These are phyloP conservation scores for Leucoptera coffeella DNA, from an alignment of 2,888 invertebrate genomes.

Conservation along the genomic window DNA sequence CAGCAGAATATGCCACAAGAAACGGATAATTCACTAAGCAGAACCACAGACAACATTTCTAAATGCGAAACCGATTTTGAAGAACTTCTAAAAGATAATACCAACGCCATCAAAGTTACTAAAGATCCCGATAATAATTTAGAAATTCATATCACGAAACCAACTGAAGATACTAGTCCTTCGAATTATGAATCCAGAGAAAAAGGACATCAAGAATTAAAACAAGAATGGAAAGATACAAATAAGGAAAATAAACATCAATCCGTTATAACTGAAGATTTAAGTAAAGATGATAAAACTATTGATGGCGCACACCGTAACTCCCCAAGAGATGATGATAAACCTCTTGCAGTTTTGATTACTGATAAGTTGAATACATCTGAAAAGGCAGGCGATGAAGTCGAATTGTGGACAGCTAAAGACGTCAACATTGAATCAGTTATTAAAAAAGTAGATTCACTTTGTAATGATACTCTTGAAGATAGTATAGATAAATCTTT, in stretches of 20 bases:
- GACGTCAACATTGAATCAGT: slow-evolving; percentile 77
- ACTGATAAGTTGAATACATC: slow-evolving; percentile 13
- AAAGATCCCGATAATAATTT: slow-evolving; percentile 35
- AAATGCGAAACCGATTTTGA: slow-evolving; percentile 47
- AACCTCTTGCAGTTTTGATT: slow-evolving; percentile 4
- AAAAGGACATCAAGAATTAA: too few relatives aligned
- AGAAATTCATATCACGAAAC: slow-evolving; percentile 33
- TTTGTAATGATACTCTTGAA: slow-evolving; percentile 43
- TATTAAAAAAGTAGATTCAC: slow-evolving; percentile 69
- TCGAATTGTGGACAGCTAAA: slow-evolving; percentile 72
- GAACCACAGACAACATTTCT: slow-evolving; percentile 11
- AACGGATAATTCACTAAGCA: slow-evolving; percentile 7
- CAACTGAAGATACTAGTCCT: too few relatives aligned
- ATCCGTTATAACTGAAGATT: too few relatives aligned
- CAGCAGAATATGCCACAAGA: slow-evolving; percentile 11
- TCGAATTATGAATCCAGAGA: too few relatives aligned
- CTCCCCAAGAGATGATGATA: slow-evolving; percentile 13
- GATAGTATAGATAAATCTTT: slow-evolving; percentile 10
- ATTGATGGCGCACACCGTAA: too few relatives aligned
- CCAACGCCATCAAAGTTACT: slow-evolving; percentile 40
- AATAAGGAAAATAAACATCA: too few relatives aligned
- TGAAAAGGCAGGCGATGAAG: slow-evolving; percentile 59
- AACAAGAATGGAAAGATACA: too few relatives aligned
- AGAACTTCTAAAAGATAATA: slow-evolving; percentile 41
- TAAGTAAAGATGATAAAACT: neutral